Evolutionary conservation across 2,888 invertebrate species (phyloP).

Genomic region (Tetranychus piercei): DNA sequence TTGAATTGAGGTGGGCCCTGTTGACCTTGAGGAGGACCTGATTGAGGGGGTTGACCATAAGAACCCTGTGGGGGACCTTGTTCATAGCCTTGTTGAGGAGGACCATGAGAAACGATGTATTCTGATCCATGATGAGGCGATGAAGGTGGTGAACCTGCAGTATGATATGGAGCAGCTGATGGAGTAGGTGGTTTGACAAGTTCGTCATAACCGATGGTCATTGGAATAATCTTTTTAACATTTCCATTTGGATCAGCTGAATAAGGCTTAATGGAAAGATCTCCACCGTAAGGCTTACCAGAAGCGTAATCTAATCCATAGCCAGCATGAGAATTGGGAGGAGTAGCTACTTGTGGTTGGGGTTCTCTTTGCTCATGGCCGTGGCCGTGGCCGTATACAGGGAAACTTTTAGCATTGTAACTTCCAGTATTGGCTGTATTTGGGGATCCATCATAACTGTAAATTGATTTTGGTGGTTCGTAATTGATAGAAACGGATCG

Average conservation of each 20-base stretch:
- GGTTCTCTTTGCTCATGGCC: background rate
- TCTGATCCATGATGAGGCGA: background rate
- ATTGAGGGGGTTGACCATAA: background rate
- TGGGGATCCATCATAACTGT: background rate
- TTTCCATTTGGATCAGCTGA: background rate
- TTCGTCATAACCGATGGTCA: constrained; percentile 7
- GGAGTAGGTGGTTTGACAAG: background rate
- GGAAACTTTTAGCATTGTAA: background rate
- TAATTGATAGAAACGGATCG: background rate
- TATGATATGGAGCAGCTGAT: background rate
- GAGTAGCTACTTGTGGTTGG: background rate
- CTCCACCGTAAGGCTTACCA: constrained; percentile 7
- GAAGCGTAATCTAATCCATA: background rate
- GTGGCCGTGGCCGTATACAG: background rate
- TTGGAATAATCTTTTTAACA: constrained; percentile 3
- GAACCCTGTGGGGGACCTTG: background rate
- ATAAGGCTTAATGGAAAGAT: background rate
- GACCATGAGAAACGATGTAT: background rate
- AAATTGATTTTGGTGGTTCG: constrained; percentile 1
- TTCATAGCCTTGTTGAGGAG: background rate
- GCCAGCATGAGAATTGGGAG: background rate
- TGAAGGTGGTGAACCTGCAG: background rate
- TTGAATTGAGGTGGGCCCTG: background rate
- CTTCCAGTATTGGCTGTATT: background rate
- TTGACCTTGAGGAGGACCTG: background rate